Percentiles rank a stretch among this genome's conserved stretches.
These are phyloP conservation scores for Eilema caniola DNA, from an alignment of 2,888 invertebrate species.

Conservation along the genomic window DNA sequence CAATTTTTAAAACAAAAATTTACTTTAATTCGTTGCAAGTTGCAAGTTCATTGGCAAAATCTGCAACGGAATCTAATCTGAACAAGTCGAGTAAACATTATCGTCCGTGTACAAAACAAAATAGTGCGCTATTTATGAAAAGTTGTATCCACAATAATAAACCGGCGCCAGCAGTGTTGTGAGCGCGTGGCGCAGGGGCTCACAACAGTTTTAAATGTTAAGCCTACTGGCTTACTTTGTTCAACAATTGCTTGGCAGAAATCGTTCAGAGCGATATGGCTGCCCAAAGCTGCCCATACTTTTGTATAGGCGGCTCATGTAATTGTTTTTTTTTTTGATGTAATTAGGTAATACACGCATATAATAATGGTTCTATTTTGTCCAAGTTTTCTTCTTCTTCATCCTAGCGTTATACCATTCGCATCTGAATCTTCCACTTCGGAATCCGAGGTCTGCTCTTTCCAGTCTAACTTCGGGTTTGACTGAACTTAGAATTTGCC, in stretches of 20 bases:
- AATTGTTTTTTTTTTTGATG: too few species aligned
- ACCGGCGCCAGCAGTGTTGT: slow-evolving; percentile 31
- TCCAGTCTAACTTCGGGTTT: too few species aligned
- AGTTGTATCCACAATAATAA: slow-evolving; percentile 40
- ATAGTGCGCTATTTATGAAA: slow-evolving; percentile 41
- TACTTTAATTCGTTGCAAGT: not conserved
- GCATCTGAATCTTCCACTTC: too few species aligned
- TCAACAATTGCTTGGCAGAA: not conserved
- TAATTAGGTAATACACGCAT: too few species aligned
- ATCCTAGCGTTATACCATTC: too few species aligned
- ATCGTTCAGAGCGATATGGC: not conserved
- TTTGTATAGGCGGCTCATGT: too few species aligned
- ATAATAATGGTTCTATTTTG: too few species aligned
- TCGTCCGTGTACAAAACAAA: slow-evolving; percentile 37
- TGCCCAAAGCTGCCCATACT: too few species aligned
- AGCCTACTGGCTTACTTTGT: not conserved
- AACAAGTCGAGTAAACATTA: slow-evolving; percentile 39
- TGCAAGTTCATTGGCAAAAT: slow-evolving; percentile 26
- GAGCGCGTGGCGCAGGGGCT: slow-evolving; percentile 30
- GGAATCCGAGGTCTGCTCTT: too few species aligned
- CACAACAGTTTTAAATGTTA: slow-evolving; percentile 32
- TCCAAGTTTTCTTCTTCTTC: too few species aligned
- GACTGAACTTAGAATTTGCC: too few species aligned
- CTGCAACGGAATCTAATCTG: slow-evolving; percentile 31
- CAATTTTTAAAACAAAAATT: not conserved